A percentile compares a stretch with the other conserved stretches of the same genome.
Conservation (phyloP, 2,797 vertebrate genomes). For the Poecilia gillii region DNA sequence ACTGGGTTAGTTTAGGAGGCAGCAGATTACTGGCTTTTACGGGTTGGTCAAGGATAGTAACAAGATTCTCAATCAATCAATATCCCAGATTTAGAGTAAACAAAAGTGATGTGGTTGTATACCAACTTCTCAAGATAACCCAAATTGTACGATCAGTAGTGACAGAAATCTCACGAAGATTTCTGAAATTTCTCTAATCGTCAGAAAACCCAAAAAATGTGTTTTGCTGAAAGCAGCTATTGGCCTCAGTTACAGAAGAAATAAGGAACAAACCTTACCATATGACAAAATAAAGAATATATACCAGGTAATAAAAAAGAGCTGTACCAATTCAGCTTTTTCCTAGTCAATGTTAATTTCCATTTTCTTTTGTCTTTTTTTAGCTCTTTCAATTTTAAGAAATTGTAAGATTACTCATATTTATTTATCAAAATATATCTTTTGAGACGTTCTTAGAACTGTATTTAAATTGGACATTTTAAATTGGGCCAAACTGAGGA, state of each 20-base stretch:
- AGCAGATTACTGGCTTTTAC: background rate
- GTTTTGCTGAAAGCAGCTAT: background rate
- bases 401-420: background rate
- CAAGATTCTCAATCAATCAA: background rate
- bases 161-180: background rate
- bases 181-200: background rate
- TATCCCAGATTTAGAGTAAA: background rate
- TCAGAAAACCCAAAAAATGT: background rate
- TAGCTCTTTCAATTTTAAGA: background rate
- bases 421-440: background rate
- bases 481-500: background rate
- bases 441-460: background rate
- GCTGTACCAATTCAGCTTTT: background rate
- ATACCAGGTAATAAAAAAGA: background rate
- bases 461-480: background rate
- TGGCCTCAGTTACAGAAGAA: background rate
- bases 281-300: background rate
- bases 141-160: background rate
- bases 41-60: background rate
- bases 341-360: background rate
- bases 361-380: background rate
- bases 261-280: background rate
- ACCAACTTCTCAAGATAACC: background rate
- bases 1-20: background rate
- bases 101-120: background rate